phyloP scores from a whole-genome alignment of 1,140 invertebrate genomes.

The Drosophila bifasciata region DNA sequence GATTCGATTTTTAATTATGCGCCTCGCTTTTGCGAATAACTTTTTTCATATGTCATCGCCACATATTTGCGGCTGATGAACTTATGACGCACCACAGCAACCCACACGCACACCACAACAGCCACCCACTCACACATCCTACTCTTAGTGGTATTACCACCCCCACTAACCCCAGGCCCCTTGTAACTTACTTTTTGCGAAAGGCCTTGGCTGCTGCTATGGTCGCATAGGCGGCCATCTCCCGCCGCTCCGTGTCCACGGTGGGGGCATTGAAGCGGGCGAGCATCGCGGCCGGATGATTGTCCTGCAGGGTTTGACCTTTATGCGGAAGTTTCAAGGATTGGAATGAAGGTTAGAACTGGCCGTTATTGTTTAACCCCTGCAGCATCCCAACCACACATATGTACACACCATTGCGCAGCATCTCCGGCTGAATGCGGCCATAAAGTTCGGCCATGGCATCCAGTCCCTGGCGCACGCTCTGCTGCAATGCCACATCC shows the following conservation, averaged over 20 bases:
- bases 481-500: conserved; percentile 77
- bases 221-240: conserved; percentile 82
- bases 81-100: conserved; percentile 19
- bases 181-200: conserved; percentile 78
- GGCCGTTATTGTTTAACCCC: too few relatives aligned
- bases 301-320: conserved; percentile 77
- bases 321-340: conserved; percentile 7
- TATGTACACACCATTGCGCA: conserved; percentile 79
- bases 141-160: background rate
- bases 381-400: conserved; percentile 1
- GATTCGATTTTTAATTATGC: conserved; percentile 63
- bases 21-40: conserved; percentile 43
- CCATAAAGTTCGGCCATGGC: conserved; percentile 80
- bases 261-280: conserved; percentile 78
- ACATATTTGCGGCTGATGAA: conserved; percentile 46
- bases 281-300: conserved; percentile 80
- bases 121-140: background rate
- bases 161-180: too few relatives aligned
- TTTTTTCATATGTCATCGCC: conserved; percentile 58
- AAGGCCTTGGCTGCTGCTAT: conserved; percentile 80
- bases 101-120: background rate
- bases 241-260: conserved; percentile 56
- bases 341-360: conserved; percentile 22
- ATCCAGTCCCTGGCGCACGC: conserved; percentile 76
- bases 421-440: conserved; percentile 75